Base-by-base conservation (phyloP, 2,888 invertebrate species). In the Steromphala cineraria region DNA sequence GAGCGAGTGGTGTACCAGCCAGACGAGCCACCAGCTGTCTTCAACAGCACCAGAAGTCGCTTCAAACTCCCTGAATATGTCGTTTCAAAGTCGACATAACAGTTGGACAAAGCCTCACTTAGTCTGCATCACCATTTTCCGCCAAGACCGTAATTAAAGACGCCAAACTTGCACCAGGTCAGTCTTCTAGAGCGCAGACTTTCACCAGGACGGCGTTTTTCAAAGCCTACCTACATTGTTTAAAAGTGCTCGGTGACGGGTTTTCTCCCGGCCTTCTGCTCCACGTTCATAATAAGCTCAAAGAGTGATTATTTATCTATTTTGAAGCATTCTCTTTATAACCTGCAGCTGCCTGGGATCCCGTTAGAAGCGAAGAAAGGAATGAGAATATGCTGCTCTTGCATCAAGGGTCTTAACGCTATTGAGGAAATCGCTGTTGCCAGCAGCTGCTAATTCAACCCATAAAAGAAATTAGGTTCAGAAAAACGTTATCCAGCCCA, bases 281-380 rank as follows among this genome's bases (percentile, higher is more conserved):
- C 31, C 21, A 52, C 67, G 46, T 71, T 71, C 46, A 67, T 79
- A 67, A 79, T 79, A 79, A 79, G 67, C 67, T 80, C 76, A 74
- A 62, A 80, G 78, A 80, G 82, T 74, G 82, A 81, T 85, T 87
- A 86, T 86, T 87, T 87, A 87, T 87, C 86, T 87, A 86, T 85
- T 82, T 81, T 78, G 81, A 81, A 83, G 80, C 79, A 82, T 81
- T 79, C 78, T 76, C 67, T 80, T 84, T 84, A 84, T 74, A 31
- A 80, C 80, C 46, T 80, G 80, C 83, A 83, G 83, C 83, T 82
- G 85, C 36, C 40, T 10, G 46, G 4, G 31, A 71, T 24, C 28
- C 71, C 71, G 71, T 71, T 71, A 71, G 31, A 36, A 40, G 71
- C 36, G 19, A 71, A 71, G 71, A 71, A 71, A 71, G 71, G 71